Evolutionary conservation across 2,888 invertebrate genomes (phyloP).

Genomic region (Ethmia dodecea): DNA sequence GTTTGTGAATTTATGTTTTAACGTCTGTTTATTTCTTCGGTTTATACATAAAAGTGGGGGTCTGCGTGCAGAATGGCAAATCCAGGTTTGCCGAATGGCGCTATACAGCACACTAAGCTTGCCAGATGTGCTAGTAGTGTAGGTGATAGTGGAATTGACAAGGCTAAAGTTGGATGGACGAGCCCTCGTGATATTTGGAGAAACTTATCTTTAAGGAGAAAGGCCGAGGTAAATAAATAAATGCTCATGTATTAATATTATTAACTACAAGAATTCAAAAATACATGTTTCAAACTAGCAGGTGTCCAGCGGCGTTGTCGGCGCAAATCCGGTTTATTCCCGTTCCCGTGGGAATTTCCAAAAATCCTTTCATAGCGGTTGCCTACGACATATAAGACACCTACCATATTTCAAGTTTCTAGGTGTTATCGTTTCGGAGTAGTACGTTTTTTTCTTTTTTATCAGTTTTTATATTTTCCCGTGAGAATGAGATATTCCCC

Average conservation of each 20-base stretch:
- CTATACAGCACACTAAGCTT: constrained; percentile 50
- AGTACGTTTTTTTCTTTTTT: too few species aligned
- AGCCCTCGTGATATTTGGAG: constrained; percentile 72
- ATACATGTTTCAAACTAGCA: too few species aligned
- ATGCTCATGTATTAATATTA: neutral
- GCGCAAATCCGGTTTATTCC: too few species aligned
- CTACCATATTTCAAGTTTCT: too few species aligned
- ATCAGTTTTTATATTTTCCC: too few species aligned
- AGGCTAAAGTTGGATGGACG: constrained; percentile 66
- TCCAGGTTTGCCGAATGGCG: constrained; percentile 46
- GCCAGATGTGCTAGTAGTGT: constrained; percentile 65
- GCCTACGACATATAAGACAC: too few species aligned
- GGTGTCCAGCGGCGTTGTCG: too few species aligned
- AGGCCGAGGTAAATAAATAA: constrained; percentile 56
- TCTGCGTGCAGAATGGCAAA: constrained; percentile 59
- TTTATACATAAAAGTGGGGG: constrained; percentile 5
- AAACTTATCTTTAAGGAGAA: constrained; percentile 65
- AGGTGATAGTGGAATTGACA: constrained; percentile 57
- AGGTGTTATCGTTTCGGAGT: too few species aligned
- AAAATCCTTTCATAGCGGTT: too few species aligned
- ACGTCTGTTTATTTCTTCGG: constrained; percentile 13
- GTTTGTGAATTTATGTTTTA: constrained; percentile 12
- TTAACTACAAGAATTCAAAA: neutral
- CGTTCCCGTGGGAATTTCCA: too few species aligned
- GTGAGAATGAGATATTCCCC: too few species aligned